Evolutionary conservation across 2,888 invertebrate genomes (phyloP), one percentile per base, ranked within the genome.

Genomic region (Priocnemis perturbator): DNA sequence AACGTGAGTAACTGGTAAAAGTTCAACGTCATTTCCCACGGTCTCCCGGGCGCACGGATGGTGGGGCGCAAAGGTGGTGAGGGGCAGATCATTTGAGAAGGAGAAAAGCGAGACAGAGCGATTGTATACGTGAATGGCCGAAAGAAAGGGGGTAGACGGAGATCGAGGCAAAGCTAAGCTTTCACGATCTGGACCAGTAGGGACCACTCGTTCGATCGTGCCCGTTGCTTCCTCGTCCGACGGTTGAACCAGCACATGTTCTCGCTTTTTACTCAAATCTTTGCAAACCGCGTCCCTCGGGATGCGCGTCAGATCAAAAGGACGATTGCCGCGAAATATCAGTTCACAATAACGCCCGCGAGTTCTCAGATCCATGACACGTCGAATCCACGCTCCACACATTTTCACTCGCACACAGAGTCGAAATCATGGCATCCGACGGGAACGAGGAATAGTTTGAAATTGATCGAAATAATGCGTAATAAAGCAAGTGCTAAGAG

Each of bases 1-100:
- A 82, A 83, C 74, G 71, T 79, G 77, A 79, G 81, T 78, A 78
- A 82, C 79, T 79, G 81, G 82, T 81, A 78, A 81, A 85, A 83
- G 84, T 84, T 84, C 81, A 84, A 84, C 83, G 86, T 85, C 83
- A 85, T 87, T 86, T 88, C 87, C 86, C 87, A 86, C 88, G 87
- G 83, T 79, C 61, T 66, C 65, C 63, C 53, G 64, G 1, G 44
- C 37, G 21, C 44, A 23, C 21, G 68, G 72, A 60, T 57, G 62
- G 60, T 47, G 73, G 73, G 71, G 71, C 64, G 74, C 37, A 78
- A 67, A 77, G 73, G 67, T 59, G 67, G 72, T 59, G 64, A 74
- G 66, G 71, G 73, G 70, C 70, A 45, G 60, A 47, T 66, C 64
- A 55, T 66, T 71, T 69, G 52, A 52, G 37, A 44, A 26, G 37